Evolutionary conservation across 2,888 invertebrate species (phyloP).

Genomic region (Drosophila basisetae): DNA sequence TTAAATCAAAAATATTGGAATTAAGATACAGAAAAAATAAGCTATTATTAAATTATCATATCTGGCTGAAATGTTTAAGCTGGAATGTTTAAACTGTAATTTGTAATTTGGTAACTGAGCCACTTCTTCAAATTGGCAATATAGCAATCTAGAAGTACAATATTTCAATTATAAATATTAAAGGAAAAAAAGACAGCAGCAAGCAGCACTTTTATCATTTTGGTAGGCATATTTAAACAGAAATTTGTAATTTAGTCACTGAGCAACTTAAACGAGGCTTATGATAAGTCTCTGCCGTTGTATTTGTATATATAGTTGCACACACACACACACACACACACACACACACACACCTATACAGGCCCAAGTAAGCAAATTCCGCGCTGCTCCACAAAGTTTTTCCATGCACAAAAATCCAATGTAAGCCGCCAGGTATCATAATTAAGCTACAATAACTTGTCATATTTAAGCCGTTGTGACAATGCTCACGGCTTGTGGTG

Average conservation of each 20-base stretch:
- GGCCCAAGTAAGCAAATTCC: not conserved
- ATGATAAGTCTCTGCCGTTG: not conserved
- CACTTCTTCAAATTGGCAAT: not conserved
- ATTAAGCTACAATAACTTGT: slow-evolving; percentile 80
- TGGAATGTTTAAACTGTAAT: not conserved
- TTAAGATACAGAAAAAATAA: not conserved
- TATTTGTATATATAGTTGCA: not conserved
- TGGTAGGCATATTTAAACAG: not conserved
- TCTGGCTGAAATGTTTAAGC: not conserved
- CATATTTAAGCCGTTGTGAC: slow-evolving; percentile 69
- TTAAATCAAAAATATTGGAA: not conserved
- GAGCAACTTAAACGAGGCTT: slow-evolving; percentile 12
- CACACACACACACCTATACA: not conserved
- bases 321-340: too few species aligned
- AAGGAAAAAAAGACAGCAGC: not conserved
- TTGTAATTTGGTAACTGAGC: not conserved
- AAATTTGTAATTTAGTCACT: slow-evolving; percentile 12
- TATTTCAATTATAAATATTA: not conserved
- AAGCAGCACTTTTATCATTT: slow-evolving; percentile 1
- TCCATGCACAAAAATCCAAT: slow-evolving; percentile 52
- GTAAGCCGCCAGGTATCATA: slow-evolving; percentile 74
- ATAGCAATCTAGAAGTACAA: not conserved
- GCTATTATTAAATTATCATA: not conserved
- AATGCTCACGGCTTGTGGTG: slow-evolving; percentile 34
- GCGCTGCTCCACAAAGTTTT: slow-evolving; percentile 8